phyloP scores from a whole-genome alignment of 2,888 invertebrate genomes.

The Eupithecia insigniata region DNA sequence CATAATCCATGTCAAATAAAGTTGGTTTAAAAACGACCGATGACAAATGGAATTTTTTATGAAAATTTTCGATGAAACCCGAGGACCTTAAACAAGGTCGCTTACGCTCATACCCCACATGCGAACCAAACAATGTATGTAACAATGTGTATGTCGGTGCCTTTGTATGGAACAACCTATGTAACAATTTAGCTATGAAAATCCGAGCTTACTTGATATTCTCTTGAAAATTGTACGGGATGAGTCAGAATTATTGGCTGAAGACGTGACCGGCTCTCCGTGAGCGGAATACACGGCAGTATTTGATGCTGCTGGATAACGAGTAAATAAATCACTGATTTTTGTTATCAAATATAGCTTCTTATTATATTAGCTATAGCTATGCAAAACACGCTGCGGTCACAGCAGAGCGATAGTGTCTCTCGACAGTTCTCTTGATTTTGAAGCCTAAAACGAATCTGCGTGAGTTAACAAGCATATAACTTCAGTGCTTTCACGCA shows the following conservation, averaged over 20 bases:
- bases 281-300: constrained; percentile 68
- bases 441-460: too few species aligned
- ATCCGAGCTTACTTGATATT: constrained; percentile 70
- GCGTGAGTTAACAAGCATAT: too few species aligned
- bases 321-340: constrained; percentile 33
- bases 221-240: constrained; percentile 75
- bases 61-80: too few species aligned
- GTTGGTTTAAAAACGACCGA: too few species aligned
- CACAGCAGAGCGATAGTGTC: too few species aligned
- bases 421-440: too few species aligned
- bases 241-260: constrained; percentile 80
- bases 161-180: too few species aligned
- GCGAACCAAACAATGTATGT: background rate
- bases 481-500: too few species aligned
- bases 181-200: constrained; percentile 38
- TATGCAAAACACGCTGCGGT: too few species aligned
- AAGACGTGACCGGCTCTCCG: constrained; percentile 71
- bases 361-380: background rate
- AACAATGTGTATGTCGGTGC: background rate
- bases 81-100: too few species aligned
- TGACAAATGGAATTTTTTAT: too few species aligned
- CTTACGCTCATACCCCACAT: background rate
- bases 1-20: too few species aligned
- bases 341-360: constrained; percentile 3
- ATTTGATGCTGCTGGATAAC: constrained; percentile 50